Percentiles rank a stretch among this genome's conserved stretches.
Evolutionary conservation across 37 sponge, comb jelly and placozoan species (phyloP).

Genomic region (Bolinopsis microptera): DNA sequence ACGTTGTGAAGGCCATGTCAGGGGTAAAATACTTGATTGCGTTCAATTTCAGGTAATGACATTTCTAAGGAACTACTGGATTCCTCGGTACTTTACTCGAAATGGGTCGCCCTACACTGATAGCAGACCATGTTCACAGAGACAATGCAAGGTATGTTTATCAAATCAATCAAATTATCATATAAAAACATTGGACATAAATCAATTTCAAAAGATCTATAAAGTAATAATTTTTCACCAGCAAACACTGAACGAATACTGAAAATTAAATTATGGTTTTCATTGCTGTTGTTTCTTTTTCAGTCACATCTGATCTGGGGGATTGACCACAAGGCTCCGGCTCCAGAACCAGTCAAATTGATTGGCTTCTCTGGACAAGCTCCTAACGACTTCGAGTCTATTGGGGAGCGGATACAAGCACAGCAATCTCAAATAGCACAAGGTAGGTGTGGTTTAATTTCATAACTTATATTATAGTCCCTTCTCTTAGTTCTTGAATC

Average conservation of each 20-base stretch:
- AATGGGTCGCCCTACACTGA: constrained; percentile 23
- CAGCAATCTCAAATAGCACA: not conserved
- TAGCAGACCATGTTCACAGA: not conserved
- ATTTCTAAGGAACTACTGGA: constrained; percentile 6
- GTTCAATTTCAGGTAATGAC: constrained; percentile 4
- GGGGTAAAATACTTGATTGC: too few species aligned
- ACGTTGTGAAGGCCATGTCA: too few species aligned
- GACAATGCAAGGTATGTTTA: too few species aligned
- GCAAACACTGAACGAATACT: too few species aligned
- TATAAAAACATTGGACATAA: not conserved
- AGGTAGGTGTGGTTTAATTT: too few species aligned
- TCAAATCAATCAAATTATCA: too few species aligned
- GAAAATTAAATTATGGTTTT: not conserved
- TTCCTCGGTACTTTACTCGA: constrained; percentile 9
- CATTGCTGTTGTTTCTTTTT: not conserved
- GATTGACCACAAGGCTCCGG: not conserved
- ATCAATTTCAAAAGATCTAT: too few species aligned
- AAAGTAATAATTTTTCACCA: too few species aligned
- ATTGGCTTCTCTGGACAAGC: not conserved
- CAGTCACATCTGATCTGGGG: constrained; percentile 49
- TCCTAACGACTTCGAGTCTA: not conserved
- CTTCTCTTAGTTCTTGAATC: too few species aligned
- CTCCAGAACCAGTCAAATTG: constrained; percentile 1
- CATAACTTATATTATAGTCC: too few species aligned
- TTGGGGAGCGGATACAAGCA: not conserved